A percentile compares a stretch with the other conserved stretches of the same genome.
phyloP scores from a whole-genome alignment of 2,113 vertebrate genomes.

The Phaetusa simplex region DNA sequence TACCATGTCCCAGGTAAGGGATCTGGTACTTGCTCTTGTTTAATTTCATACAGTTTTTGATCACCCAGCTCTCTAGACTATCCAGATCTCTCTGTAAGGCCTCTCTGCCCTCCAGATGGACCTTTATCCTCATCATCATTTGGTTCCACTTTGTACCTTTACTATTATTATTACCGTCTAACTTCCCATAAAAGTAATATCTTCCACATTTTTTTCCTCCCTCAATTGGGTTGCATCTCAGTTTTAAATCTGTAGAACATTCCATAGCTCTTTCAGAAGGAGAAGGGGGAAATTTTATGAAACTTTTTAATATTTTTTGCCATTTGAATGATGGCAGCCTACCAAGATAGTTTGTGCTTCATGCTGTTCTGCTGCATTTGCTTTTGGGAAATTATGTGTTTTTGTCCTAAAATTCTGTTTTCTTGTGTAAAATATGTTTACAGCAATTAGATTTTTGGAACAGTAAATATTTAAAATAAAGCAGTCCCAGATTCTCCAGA shows the following conservation, averaged over 20 bases:
- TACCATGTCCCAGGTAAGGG: background rate
- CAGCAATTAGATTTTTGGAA: background rate
- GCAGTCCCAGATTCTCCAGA: background rate
- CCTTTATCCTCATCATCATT: background rate
- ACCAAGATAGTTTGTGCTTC: background rate
- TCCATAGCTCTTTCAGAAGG: background rate
- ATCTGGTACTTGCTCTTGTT: background rate
- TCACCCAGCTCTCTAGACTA: background rate
- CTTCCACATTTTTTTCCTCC: background rate
- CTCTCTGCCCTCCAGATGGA: background rate
- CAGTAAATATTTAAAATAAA: background rate
- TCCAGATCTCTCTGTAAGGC: background rate
- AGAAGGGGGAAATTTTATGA: background rate
- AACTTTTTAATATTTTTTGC: background rate
- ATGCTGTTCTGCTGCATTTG: background rate
- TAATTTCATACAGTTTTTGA: background rate
- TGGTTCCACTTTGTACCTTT: background rate
- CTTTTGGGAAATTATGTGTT: rapidly evolving
- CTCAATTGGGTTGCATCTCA: background rate
- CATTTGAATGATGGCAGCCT: background rate
- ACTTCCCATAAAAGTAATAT: background rate
- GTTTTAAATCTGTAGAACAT: background rate
- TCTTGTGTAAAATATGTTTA: background rate
- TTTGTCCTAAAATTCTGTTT: background rate
- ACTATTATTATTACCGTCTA: background rate